A percentile compares a stretch with the other conserved stretches of the same genome.
Evolutionary conservation across 2,113 vertebrate species (phyloP).

Genomic region (Ivindomyrus marchei): DNA sequence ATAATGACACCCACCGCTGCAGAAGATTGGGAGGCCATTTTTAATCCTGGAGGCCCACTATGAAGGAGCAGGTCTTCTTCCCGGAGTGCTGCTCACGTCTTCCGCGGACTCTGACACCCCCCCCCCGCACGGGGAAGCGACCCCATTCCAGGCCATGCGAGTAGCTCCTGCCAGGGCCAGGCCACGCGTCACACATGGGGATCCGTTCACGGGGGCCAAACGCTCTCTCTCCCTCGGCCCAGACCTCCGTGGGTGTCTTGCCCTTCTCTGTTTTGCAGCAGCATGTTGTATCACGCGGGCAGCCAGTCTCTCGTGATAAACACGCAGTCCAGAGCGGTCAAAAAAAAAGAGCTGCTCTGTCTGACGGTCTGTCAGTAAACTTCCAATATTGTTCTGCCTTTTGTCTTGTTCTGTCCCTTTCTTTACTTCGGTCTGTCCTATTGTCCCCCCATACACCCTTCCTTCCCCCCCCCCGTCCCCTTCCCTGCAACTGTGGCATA

Average conservation of each 20-base stretch:
- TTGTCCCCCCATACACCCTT: neutral
- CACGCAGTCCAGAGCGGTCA: neutral
- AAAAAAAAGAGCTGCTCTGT: neutral
- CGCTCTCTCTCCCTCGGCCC: neutral
- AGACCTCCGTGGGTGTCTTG: neutral
- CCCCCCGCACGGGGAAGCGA: neutral
- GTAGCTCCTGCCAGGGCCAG: neutral
- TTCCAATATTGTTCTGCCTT: neutral
- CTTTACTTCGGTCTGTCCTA: neutral
- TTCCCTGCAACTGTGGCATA: neutral
- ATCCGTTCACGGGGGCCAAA: neutral
- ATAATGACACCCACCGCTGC: neutral
- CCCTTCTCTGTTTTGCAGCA: neutral
- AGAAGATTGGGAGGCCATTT: neutral
- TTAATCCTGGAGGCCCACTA: neutral
- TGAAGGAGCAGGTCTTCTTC: conserved; percentile 24
- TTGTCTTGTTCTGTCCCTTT: neutral
- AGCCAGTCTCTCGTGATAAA: neutral
- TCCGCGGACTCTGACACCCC: neutral
- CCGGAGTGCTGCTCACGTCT: conserved; percentile 17
- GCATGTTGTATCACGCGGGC: neutral
- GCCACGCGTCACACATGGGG: neutral
- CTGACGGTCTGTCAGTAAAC: neutral
- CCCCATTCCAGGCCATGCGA: neutral
- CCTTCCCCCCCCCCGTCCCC: no score